Conservation (phyloP, 1,140 invertebrate genomes). For the Procambarus clarkii region DNA sequence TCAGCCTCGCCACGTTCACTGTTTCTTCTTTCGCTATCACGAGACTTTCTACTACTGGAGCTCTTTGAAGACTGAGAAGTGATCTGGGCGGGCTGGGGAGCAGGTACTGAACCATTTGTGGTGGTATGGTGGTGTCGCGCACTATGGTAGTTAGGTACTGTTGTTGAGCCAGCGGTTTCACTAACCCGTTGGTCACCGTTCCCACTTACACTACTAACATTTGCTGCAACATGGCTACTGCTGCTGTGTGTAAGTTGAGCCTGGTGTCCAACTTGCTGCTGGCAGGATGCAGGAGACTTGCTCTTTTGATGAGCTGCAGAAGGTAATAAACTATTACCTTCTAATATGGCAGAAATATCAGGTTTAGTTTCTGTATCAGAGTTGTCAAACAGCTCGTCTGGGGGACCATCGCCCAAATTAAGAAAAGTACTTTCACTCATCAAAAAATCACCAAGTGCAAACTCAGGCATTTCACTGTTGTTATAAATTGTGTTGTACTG, state of each 20-base stretch:
- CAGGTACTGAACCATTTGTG: conserved; percentile 47
- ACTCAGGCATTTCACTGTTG: conserved; percentile 68
- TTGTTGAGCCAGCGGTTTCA: conserved; percentile 20
- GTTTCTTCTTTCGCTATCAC: conserved; percentile 46
- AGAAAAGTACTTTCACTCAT: conserved; percentile 51
- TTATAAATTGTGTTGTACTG: conserved; percentile 71
- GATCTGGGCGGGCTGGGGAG: conserved; percentile 33
- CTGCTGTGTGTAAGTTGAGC: conserved; percentile 41
- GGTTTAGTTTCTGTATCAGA: conserved; percentile 57
- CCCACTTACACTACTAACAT: conserved; percentile 56
- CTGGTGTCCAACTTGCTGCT: conserved; percentile 53
- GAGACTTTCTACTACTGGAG: conserved; percentile 43
- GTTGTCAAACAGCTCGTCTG: conserved; percentile 71
- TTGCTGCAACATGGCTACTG: conserved; percentile 31
- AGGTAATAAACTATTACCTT: conserved; percentile 44
- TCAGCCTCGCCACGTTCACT: conserved; percentile 49
- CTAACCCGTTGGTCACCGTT: conserved; percentile 41
- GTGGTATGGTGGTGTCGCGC: conserved; percentile 43
- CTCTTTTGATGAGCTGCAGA: conserved; percentile 64
- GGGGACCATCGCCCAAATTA: conserved; percentile 67
- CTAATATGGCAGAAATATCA: conserved; percentile 45
- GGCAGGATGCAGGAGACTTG: conserved; percentile 51
- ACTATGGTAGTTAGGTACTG: conserved; percentile 50
- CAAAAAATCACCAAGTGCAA: conserved; percentile 67
- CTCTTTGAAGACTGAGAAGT: conserved; percentile 48